phyloP scores from a whole-genome alignment of 2,797 vertebrate genomes.

The Dermochelys coriacea region DNA sequence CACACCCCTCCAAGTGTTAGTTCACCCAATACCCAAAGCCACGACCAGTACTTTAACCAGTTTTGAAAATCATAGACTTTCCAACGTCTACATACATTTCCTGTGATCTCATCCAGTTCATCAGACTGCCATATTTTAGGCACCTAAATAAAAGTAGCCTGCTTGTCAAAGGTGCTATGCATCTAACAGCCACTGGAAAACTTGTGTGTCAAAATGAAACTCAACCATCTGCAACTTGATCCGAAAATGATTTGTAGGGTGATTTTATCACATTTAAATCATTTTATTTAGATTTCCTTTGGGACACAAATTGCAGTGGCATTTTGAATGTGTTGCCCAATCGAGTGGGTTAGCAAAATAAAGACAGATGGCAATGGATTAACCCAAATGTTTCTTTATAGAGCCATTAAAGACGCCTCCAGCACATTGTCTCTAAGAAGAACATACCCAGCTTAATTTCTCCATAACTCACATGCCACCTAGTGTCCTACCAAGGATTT shows the following conservation, averaged over 20 bases:
- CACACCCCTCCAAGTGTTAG: background rate
- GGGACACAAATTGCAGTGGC: constrained; percentile 4
- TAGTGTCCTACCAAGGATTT: background rate
- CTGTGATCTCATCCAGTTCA: background rate
- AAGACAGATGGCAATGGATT: constrained; percentile 62
- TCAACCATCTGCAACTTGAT: background rate
- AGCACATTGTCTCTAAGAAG: background rate
- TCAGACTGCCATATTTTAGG: background rate
- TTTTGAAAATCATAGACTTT: background rate
- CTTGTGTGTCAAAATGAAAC: background rate
- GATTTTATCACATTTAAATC: background rate
- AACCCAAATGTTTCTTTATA: constrained; percentile 34
- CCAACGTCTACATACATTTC: background rate
- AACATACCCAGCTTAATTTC: background rate
- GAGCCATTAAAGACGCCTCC: constrained; percentile 33
- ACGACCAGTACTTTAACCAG: background rate
- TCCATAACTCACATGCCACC: constrained; percentile 6
- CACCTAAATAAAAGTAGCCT: background rate
- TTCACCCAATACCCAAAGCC: constrained; percentile 1
- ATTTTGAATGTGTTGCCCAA: constrained; percentile 48
- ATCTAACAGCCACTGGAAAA: background rate
- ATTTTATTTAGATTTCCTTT: background rate
- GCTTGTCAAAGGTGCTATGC: background rate
- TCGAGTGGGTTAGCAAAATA: constrained; percentile 59
- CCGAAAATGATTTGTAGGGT: accelerated